Evolutionary conservation across 1,140 invertebrate species (phyloP).

Genomic region (Lanistes nyassanus): DNA sequence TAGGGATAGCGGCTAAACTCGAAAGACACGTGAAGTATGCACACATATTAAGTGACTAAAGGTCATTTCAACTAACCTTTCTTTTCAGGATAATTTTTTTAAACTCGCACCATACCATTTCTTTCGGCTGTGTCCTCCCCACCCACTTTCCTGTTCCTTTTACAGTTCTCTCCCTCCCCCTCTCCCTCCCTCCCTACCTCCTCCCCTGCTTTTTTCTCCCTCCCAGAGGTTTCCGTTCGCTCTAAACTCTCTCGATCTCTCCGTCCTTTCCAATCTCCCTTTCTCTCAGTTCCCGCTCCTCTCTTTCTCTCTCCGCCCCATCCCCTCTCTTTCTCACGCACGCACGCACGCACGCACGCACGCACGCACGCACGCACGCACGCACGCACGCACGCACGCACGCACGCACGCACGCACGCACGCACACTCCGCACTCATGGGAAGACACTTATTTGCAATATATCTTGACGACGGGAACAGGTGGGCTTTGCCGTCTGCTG

Average conservation of each 20-base stretch:
- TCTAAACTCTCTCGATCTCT: background rate
- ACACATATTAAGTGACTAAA: background rate
- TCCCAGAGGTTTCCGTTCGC: too few relatives aligned
- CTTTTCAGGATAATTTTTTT: too few relatives aligned
- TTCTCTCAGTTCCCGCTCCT: background rate
- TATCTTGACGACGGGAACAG: background rate
- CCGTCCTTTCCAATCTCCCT: background rate
- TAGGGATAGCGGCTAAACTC: too few relatives aligned
- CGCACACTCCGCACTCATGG: too few relatives aligned
- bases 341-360: background rate
- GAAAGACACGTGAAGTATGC: background rate
- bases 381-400: background rate
- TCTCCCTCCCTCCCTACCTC: background rate
- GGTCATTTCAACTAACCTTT: too few relatives aligned
- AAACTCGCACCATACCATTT: too few relatives aligned
- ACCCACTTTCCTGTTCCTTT: background rate
- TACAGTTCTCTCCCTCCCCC: background rate
- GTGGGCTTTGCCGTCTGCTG: background rate
- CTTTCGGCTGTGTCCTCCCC: background rate
- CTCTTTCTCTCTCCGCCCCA: background rate
- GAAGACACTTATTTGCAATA: background rate
- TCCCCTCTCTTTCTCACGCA: background rate
- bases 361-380: background rate
- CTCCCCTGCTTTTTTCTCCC: too few relatives aligned
- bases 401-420: background rate